phyloP scores from a whole-genome alignment of 2,888 invertebrate species.

The Orthonychiurus folsomi region DNA sequence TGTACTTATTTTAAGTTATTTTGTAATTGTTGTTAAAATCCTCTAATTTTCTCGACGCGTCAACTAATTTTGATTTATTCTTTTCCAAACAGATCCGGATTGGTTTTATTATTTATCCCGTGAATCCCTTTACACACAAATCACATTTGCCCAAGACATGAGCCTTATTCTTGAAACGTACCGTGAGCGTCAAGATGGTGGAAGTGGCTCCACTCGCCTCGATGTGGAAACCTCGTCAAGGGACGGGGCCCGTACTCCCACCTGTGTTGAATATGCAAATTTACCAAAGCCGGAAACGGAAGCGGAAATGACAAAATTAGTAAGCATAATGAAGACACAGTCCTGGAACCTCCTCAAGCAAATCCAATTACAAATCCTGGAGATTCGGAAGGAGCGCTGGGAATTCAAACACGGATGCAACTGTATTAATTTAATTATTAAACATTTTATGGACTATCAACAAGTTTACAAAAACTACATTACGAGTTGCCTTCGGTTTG shows the following conservation, averaged over 20 bases:
- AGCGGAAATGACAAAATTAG: background rate
- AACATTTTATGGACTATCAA: background rate
- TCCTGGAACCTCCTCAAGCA: background rate
- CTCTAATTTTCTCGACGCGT: no score
- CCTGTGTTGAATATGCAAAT: no score
- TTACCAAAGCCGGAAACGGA: background rate
- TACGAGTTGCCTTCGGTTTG: background rate
- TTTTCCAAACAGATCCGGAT: conserved; percentile 32
- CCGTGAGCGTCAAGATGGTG: background rate
- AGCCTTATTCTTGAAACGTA: conserved; percentile 3
- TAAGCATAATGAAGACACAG: background rate
- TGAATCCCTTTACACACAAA: conserved; percentile 28
- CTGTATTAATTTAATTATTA: background rate
- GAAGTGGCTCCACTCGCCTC: no score
- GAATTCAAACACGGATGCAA: background rate
- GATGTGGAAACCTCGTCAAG: background rate
- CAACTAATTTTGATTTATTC: conserved; percentile 14
- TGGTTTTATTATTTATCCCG: conserved; percentile 35
- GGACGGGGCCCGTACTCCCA: background rate
- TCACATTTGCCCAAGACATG: conserved; percentile 24
- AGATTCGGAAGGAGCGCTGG: background rate
- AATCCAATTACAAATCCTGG: background rate
- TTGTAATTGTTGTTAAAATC: no score
- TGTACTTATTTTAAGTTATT: no score
- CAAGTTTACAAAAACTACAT: background rate